phyloP scores from a whole-genome alignment of 2,888 invertebrate genomes.

The Syrphus vitripennis region DNA sequence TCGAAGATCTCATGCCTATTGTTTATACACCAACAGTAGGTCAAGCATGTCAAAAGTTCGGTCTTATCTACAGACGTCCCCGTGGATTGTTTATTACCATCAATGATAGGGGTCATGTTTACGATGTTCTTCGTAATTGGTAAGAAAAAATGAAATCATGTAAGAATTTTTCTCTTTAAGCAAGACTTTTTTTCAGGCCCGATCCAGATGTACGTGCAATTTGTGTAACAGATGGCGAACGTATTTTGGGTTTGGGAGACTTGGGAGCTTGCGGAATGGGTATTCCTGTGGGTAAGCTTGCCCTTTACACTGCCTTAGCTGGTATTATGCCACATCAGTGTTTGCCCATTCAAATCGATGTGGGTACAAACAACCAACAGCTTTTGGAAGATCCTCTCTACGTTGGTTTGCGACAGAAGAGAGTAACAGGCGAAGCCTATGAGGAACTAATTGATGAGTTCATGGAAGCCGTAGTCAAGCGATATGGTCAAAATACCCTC shows the following conservation, averaged over 20 bases:
- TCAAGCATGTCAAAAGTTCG: slow-evolving; percentile 97
- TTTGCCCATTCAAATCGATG: slow-evolving; percentile 95
- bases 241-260: slow-evolving; percentile 98
- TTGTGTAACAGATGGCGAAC: slow-evolving; percentile 98
- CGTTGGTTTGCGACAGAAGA: slow-evolving; percentile 93
- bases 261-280: slow-evolving; percentile 98
- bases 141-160: slow-evolving; percentile 35
- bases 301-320: slow-evolving; percentile 97
- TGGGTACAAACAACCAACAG: slow-evolving; percentile 95
- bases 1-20: slow-evolving; percentile 97
- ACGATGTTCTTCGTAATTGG: slow-evolving; percentile 86
- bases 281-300: slow-evolving; percentile 98
- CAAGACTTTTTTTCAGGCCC: slow-evolving; percentile 82
- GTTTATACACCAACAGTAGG: slow-evolving; percentile 99
- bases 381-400: slow-evolving; percentile 96
- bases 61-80: slow-evolving; percentile 95
- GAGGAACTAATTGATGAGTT: slow-evolving; percentile 98
- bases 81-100: slow-evolving; percentile 98
- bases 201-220: slow-evolving; percentile 92
- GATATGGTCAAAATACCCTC: slow-evolving; percentile 93
- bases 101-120: slow-evolving; percentile 95
- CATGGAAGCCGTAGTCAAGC: slow-evolving; percentile 94
- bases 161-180: background rate
- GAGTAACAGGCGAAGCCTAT: slow-evolving; percentile 92
- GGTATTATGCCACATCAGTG: slow-evolving; percentile 98